Evolutionary conservation across 2,888 invertebrate species (phyloP).

Genomic region (Diarsia rubi): DNA sequence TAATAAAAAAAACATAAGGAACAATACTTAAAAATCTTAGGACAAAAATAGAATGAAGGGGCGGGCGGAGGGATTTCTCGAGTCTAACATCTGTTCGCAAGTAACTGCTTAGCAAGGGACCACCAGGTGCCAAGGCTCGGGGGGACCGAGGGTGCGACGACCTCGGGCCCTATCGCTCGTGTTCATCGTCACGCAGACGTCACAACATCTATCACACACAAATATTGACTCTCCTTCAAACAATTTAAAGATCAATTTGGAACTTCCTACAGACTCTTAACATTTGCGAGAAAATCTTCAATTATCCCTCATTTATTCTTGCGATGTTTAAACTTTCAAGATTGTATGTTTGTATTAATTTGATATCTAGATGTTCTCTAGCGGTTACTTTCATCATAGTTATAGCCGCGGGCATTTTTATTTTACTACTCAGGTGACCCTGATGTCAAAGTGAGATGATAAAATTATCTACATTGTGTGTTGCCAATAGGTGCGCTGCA

Average conservation of each 20-base stretch:
- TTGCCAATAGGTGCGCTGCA: constrained; percentile 60
- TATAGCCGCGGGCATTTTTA: constrained; percentile 54
- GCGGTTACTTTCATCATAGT: constrained; percentile 57
- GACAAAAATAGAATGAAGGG: constrained; percentile 67
- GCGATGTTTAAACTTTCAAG: constrained; percentile 35
- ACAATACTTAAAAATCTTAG: constrained; percentile 57
- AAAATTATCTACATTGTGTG: constrained; percentile 65
- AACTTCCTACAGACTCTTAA: constrained; percentile 33
- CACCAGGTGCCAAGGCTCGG: constrained; percentile 87
- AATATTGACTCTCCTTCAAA: constrained; percentile 70
- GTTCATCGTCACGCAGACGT: constrained; percentile 79
- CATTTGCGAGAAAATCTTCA: constrained; percentile 47
- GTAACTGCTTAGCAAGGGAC: constrained; percentile 78
- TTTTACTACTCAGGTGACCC: constrained; percentile 65
- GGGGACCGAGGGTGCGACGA: constrained; percentile 87
- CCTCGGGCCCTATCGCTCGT: constrained; percentile 84
- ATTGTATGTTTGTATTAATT: constrained; percentile 31
- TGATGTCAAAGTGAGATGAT: constrained; percentile 65
- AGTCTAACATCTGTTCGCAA: constrained; percentile 85
- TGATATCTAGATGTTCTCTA: constrained; percentile 46
- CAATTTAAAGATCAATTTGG: constrained; percentile 70
- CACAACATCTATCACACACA: constrained; percentile 72
- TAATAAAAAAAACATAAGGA: constrained; percentile 19
- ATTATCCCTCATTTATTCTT: constrained; percentile 28
- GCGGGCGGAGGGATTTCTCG: constrained; percentile 74